Evolutionary conservation across 2,113 vertebrate species (phyloP), one percentile per base, ranked within the genome.

Genomic region (Elanoides forficatus): DNA sequence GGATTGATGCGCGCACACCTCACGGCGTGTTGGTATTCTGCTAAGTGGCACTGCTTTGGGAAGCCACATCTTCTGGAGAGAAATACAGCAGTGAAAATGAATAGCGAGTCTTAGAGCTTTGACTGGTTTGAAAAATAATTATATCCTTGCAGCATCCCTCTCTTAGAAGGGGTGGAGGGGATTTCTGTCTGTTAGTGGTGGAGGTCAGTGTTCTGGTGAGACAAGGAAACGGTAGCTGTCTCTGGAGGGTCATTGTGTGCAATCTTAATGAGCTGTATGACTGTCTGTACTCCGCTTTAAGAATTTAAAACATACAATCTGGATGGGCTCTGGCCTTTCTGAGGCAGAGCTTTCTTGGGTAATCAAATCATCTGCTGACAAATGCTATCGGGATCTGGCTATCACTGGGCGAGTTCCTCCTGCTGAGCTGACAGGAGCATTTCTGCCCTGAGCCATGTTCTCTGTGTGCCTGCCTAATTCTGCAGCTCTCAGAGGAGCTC

Each of bases 1-100:
- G 47, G n/a, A 10, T 2, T 30, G 65, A 25, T 3, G 29, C 0
- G 0, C 4, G 4, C 10, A 2, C 32, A 13, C 16, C 25, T 70
- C 6, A 0, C 1, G 0, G 14, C n/a, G 15, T 34, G 30, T 11
- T 70, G 59, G 15, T 43, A 5, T 74, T 83, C 72, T 58, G 45
- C 47, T 4, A 10, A 38, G 38, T 12, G 50, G 36, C 23, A 4
- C 55, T 66, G 68, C 60, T 92, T 70, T 66, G 63, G 59, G 58
- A 60, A 86, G 27, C 32, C 50, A 5, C 6, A 0, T 79, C 23
- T 42, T 66, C 59, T 62, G 36, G 42, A 38, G 30, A 59, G 45
- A 65, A 65, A 47, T 3, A 17, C 13, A 59, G 8, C 18, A 30
- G 23, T 55, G 47, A 40, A 71, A 74, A 66, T 22, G 7, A 53